phyloP scores from a whole-genome alignment of 1,140 invertebrate species.

The Temnothorax longispinosus region DNA sequence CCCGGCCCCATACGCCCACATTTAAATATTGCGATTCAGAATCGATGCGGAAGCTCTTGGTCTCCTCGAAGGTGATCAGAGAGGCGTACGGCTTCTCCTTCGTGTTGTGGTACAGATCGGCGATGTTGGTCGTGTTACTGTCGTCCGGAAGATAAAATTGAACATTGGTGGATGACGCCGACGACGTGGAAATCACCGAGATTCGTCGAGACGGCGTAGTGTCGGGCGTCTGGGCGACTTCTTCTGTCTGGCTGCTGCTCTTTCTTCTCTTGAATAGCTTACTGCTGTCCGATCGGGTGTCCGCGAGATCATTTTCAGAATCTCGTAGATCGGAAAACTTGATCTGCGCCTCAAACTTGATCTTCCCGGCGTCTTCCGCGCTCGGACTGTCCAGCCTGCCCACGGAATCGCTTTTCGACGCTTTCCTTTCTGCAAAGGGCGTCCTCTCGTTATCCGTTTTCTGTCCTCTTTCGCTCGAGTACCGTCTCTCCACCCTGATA shows the following conservation, averaged over 20 bases:
- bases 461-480: conserved; percentile 71
- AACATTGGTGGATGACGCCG: conserved; percentile 75
- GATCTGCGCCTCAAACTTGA: conserved; percentile 78
- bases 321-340: conserved; percentile 83
- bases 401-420: conserved; percentile 73
- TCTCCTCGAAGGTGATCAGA: conserved; percentile 91
- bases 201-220: conserved; percentile 80
- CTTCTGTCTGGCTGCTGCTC: conserved; percentile 77
- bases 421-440: conserved; percentile 70
- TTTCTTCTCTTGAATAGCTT: conserved; percentile 81
- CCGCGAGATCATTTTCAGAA: conserved; percentile 71
- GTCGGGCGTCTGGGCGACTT: conserved; percentile 73
- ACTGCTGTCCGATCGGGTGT: conserved; percentile 65
- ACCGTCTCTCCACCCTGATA: conserved; percentile 87
- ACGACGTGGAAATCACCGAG: conserved; percentile 79
- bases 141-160: conserved; percentile 71
- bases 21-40: conserved; percentile 92
- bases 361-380: conserved; percentile 62
- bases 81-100: conserved; percentile 79
- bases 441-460: conserved; percentile 65
- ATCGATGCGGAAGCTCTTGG: conserved; percentile 90
- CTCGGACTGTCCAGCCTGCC: conserved; percentile 65
- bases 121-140: conserved; percentile 60
- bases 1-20: conserved; percentile 92
- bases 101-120: conserved; percentile 82